These are phyloP conservation scores for Scaptomyza graminum DNA, from an alignment of 1,140 invertebrate genomes.

Conservation along the genomic window DNA sequence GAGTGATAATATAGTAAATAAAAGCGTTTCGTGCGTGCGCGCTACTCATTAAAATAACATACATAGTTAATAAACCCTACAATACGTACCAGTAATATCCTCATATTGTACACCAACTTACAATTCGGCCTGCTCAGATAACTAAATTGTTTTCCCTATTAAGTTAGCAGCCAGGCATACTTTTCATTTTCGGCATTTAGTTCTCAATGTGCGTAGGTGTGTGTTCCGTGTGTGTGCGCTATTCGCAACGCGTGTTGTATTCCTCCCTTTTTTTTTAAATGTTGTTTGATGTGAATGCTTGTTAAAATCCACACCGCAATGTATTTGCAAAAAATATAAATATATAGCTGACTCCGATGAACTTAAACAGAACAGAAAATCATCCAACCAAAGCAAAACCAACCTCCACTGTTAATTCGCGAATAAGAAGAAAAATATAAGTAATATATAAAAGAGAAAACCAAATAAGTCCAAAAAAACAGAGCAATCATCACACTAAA, in stretches of 20 bases:
- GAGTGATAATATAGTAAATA: constrained; percentile 44
- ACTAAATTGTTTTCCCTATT: constrained; percentile 13
- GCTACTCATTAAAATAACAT: constrained; percentile 25
- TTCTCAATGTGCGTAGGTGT: constrained; percentile 14
- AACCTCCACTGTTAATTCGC: constrained; percentile 40
- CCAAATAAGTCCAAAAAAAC: constrained; percentile 35
- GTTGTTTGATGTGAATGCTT: constrained; percentile 18
- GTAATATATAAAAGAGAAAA: constrained; percentile 12
- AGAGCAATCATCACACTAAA: constrained; percentile 25
- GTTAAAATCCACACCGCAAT: background rate
- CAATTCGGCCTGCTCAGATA: constrained; percentile 3
- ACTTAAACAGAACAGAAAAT: constrained; percentile 6
- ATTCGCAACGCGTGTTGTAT: constrained; percentile 24
- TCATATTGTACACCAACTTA: constrained; percentile 3
- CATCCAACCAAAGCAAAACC: constrained; percentile 6
- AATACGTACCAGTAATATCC: constrained; percentile 22
- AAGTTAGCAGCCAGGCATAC: background rate
- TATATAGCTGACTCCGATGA: background rate
- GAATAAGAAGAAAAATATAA: constrained; percentile 33
- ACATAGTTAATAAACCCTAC: constrained; percentile 18
- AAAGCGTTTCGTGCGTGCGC: constrained; percentile 42
- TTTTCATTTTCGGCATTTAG: constrained; percentile 20
- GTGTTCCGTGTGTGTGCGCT: constrained; percentile 9
- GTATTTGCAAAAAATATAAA: constrained; percentile 1
- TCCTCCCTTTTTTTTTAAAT: constrained; percentile 25